Base-by-base conservation (phyloP, 2,113 vertebrate genomes). In the Accipiter virgatus region DNA sequence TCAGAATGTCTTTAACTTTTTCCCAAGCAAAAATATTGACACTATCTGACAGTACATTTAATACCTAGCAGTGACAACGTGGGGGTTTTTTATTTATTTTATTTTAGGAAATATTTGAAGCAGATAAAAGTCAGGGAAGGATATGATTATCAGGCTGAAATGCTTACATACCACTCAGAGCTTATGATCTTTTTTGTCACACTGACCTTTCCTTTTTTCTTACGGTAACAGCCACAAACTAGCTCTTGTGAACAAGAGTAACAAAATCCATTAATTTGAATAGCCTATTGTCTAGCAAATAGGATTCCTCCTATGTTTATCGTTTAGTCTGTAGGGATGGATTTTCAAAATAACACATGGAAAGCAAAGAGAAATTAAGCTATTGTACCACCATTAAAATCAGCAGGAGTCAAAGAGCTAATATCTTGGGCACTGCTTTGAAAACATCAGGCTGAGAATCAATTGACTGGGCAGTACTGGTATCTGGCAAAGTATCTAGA, bases 351-450 rank as follows among this genome's bases (percentile, higher is more conserved):
- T 61, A 66, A 48, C 53, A 81, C 19, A 31, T 9, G 61, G 78
- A 86, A 93, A 95, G 40, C 67, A 90, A 96, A 85, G 56, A 85
- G 42, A 93, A 91, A 95, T 88, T 36, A 88, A 89, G 42, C 50
- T 72, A 56, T 48, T 77, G 23, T 74, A 90, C 34, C 62, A 56
- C 31, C 38, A 75, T 70, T 93, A 77, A 85, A 89, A 87, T 81
- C 81, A 48, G 7, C 40, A 66, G 72, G 70, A 93, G 47, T 59
- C 55, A 56, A 88, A 36, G 32, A 43, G 23, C 50, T 36, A 68
- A 78, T 87, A 52, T 38, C 34, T 59, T 68, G 52, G 32, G 38
- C 23, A 75, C 11, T 48, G 31, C 75, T 91, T 71, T 66, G n/a
- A 56, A 70, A 87, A 86, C 12, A 5, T 27, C 38, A 36, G 34